Evolutionary conservation across 2,797 vertebrate species (phyloP), one percentile per base, ranked within the genome.

Genomic region (Parotocinclus haroldoi): DNA sequence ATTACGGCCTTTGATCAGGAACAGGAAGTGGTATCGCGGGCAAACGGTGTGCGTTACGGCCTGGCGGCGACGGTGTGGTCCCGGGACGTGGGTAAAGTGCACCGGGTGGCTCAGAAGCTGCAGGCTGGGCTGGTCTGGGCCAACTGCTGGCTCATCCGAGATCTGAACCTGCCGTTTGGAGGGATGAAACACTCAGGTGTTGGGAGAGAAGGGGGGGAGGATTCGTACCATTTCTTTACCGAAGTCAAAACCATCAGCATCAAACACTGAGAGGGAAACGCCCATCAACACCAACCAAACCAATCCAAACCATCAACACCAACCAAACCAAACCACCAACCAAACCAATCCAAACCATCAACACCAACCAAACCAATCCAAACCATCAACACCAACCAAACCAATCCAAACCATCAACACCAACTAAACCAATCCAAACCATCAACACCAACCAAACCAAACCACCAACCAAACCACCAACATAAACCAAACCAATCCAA

Each of bases 141-240:
- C 84, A 99, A 99, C 84, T 98, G 96, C 83, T 99, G 96, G 97
- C 86, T 98, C 58, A 80, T 98, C 78, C 89, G 96, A 63, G 96
- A 99, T 76, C 87, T 98, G 73, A 99, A 97, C 76, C 89, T 99
- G 75, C 97, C 97, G 0, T 99, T 99, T 10, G 96, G 97, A 39
- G 97, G 97, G 12, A 93, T 96, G 95, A 99, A 99, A 84, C 83
- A 83, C 71, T 99, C 97, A 0, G 97, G 97, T 0, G 72, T 98
- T 51, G 96, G 97, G 16, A 91, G 96, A 70, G 96, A 98, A 52
- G 96, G 97, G 37, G 93, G 83, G 63, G 96, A 89, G 65, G 96
- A 99, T 79, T 99, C 96, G 1, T 95, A 93, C 0, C 89, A 96
- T 68, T 99, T 99, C 84, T 99, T 98, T 81, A 99, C 96, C 0